Evolutionary conservation across 2,888 invertebrate genomes (phyloP), one percentile per base, ranked within the genome.

Genomic region (Tryphoninae sp.): DNA sequence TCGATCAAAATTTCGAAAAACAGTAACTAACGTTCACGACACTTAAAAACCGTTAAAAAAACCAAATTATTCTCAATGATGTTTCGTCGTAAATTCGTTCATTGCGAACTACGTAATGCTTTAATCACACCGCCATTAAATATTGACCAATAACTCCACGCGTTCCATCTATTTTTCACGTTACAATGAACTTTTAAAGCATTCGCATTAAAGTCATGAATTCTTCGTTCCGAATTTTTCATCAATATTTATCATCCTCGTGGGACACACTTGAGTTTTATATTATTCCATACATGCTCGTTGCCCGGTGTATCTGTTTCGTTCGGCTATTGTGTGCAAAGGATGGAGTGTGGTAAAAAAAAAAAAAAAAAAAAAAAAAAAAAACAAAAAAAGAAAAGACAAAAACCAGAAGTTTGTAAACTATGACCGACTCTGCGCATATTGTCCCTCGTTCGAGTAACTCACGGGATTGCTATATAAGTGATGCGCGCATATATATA

Each of bases 341-440:
- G 22, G 19, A 19, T 22, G 55, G 19, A 9, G 51, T 19, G 53
- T 42, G 13, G 55, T 11, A 51, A 67, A 23, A 69, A 42, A 67
- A 51, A 49, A 49, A 22, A 49, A 23, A 16, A 33, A 33, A 6
- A 33, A 33, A 2, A 0, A 4, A 26, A 26, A 26, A 26, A 67
- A 23, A 69, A 42, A 67, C 26, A 49, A 49, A 22, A 49, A 23
- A 16, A 33, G 7, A 6, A 33, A 33, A 2, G 0, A 4, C 2
- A 26, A 26, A 26, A 55, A 22, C 9, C 11, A 11, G 9, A 16
- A n/a, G 16, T 55, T 53, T 19, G 51, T 53, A 61, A 65, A 68
- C 77, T 73, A 77, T 77, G 68, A 23, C 22, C 16, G 62, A 73
- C 68, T 73, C 73, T 42, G 68, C 67, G 59, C 65, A 51, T 71